phyloP scores from a whole-genome alignment of 2,113 vertebrate species.

The Pipra filicauda region DNA sequence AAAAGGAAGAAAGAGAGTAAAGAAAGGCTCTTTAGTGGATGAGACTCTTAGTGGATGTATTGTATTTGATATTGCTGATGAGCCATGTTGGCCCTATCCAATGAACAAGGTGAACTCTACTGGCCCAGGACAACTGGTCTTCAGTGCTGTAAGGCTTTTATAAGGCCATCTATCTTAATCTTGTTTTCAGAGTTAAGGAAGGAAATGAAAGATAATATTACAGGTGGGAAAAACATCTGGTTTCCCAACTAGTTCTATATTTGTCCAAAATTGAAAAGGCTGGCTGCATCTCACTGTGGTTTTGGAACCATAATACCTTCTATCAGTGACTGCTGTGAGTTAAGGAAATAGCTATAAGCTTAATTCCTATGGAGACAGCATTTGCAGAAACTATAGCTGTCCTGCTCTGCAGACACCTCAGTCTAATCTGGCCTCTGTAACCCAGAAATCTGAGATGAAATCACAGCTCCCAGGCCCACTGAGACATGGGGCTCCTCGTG shows the following conservation, averaged over 20 bases:
- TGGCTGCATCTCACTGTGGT: neutral
- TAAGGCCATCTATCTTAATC: neutral
- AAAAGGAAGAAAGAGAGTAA: neutral
- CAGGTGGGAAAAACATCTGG: neutral
- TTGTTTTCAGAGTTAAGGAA: neutral
- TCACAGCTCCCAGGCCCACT: neutral
- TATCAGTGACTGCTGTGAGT: neutral
- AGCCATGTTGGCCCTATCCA: neutral
- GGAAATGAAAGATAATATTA: neutral
- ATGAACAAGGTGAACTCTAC: neutral
- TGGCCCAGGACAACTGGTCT: neutral
- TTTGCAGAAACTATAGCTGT: neutral
- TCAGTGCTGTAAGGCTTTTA: neutral
- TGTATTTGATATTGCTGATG: neutral
- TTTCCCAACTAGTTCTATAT: neutral
- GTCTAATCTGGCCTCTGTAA: neutral
- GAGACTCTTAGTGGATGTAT: neutral
- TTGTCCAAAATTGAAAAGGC: neutral
- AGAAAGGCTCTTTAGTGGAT: neutral
- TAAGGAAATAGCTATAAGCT: neutral
- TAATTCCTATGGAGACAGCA: neutral
- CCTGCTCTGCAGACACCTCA: neutral
- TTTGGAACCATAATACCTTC: neutral
- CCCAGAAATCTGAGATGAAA: neutral
- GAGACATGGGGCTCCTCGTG: neutral